These are phyloP conservation scores for Mus musculus DNA, from an alignment of 2,113 vertebrate genomes.

Conservation along the genomic window GRCm39 chr3:117503501-117504000, in stretches of 20 bases:
- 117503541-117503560: background rate
- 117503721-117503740: background rate
- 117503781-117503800: background rate
- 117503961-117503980: background rate
- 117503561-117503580: background rate
- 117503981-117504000: background rate
- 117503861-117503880: background rate
- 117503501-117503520: background rate
- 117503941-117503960: background rate
- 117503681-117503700: background rate
- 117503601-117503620: background rate
- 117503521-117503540: background rate
- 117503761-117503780: background rate
- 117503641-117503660: background rate
- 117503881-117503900: background rate
- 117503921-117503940: background rate
- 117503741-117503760: background rate
- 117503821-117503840: background rate
- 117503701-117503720: no score
- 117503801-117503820: background rate
- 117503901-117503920: background rate
- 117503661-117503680: background rate
- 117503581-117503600: background rate
- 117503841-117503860: background rate
- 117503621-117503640: background rate